phyloP scores from a whole-genome alignment of 2,113 vertebrate genomes.

The Ptychochromis oligacanthus region DNA sequence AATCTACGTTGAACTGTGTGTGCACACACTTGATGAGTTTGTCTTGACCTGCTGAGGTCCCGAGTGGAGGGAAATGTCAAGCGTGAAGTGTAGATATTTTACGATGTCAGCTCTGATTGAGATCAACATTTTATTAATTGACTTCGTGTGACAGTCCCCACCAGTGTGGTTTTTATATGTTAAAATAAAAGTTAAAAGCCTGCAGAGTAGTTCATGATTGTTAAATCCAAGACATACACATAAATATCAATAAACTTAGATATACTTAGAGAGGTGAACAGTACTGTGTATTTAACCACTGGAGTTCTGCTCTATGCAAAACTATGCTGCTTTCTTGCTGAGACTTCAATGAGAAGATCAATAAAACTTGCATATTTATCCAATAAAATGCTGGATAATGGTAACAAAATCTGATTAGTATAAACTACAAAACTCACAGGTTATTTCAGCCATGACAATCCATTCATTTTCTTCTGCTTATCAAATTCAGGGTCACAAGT shows the following conservation, averaged over 20 bases:
- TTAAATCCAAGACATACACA: neutral
- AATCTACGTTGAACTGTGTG: neutral
- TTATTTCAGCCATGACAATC: neutral
- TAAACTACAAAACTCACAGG: neutral
- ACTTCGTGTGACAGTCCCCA: neutral
- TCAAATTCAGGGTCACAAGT: neutral
- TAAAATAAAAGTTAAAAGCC: slow-evolving; percentile 7
- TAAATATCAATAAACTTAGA: neutral
- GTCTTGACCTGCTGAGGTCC: neutral
- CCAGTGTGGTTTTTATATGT: neutral
- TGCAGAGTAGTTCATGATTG: neutral
- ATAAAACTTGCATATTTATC: neutral
- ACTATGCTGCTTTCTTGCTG: neutral
- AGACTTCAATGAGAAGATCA: neutral
- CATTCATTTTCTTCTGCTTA: neutral
- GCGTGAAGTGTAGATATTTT: neutral
- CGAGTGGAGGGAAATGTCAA: neutral
- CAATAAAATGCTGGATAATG: neutral
- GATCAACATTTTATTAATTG: too few relatives aligned
- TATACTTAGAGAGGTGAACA: neutral
- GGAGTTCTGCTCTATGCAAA: neutral
- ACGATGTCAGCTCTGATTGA: neutral
- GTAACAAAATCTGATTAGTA: neutral
- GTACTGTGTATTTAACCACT: neutral
- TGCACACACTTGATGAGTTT: slow-evolving; percentile 1